Evolutionary conservation across 1,140 invertebrate genomes (phyloP), one percentile per base, ranked within the genome.

Genomic region (Anastrepha ludens): DNA sequence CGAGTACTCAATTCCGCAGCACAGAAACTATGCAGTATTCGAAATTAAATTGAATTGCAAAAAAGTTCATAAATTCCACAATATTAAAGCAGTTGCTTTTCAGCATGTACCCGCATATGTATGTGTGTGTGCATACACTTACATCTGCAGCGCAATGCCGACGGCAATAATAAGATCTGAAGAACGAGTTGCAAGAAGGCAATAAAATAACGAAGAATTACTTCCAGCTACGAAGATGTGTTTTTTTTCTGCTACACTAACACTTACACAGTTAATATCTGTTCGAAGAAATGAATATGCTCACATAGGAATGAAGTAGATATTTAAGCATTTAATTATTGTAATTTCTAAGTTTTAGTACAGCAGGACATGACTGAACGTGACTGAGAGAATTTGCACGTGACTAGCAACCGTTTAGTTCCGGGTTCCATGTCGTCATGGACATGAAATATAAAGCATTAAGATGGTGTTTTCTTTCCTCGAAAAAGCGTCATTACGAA

Each of bases 31-130:
- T 81, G 47, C 44, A 81, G 47, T 41, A 55, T 81, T n/a, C 44
- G 47, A 2, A 81, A 29, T 81, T 58, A 55, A 55, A 81, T 81
- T 81, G 47, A 55, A 20, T 55, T 81, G 20, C 13, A 13, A 81
- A 81, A 81, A 81, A 81, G 74, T 81, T 81, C 74, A 81, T 81
- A 81, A 81, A 81, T 81, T 81, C 6, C n/a, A 81, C 47, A 81
- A 29, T 58, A 81, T 58, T 81, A 81, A 78, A n/a, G 11, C 8
- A 67, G 5, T 67, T 62, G 3, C 15, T n/a, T 9, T 17, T 62
- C 8, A 62, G 60, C 60, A 62, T 13, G n/a, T 62, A 13, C 15
- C 2, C 7, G 70, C 17, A 11, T 74, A n/a, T n/a, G 44, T 17
- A 6, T 17, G 7, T 20, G 17, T n/a, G 50, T 78, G 15, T 0